A percentile compares a stretch with the other conserved stretches of the same genome.
Conservation (phyloP, 2,797 vertebrate species). For the Hephaestus fuliginosus region DNA sequence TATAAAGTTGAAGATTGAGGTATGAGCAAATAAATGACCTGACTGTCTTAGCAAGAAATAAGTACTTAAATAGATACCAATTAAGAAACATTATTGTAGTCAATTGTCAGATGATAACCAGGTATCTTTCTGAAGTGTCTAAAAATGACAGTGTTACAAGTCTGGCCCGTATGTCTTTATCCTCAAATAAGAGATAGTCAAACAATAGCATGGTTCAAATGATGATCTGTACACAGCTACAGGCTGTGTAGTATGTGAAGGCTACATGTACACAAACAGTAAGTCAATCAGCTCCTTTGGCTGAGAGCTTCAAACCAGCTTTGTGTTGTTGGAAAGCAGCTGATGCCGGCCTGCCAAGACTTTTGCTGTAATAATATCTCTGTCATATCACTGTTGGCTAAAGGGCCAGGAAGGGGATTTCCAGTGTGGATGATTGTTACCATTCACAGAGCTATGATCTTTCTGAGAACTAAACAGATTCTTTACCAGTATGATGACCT, state of each 20-base stretch:
- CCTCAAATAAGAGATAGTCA: conserved; percentile 6
- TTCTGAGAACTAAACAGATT: conserved; percentile 28
- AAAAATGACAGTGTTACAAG: background rate
- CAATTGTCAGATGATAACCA: background rate
- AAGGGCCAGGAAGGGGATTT: conserved; percentile 65
- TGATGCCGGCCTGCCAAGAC: conserved; percentile 54
- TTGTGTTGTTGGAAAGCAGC: conserved; percentile 68
- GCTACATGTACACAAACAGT: conserved; percentile 33
- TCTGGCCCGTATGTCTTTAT: background rate
- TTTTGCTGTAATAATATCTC: conserved; percentile 62
- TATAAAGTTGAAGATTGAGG: background rate
- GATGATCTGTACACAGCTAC: background rate
- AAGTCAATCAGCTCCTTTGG: conserved; percentile 45
- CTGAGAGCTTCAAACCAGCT: conserved; percentile 43
- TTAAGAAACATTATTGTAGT: background rate
- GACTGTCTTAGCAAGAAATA: background rate
- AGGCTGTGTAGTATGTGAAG: conserved; percentile 2
- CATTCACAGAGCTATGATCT: conserved; percentile 26
- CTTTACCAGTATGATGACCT: background rate
- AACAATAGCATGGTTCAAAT: background rate
- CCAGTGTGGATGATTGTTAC: conserved; percentile 49
- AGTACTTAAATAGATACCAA: background rate
- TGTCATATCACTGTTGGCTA: conserved; percentile 53
- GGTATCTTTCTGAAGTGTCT: background rate
- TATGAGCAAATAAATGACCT: background rate